Evolutionary conservation across 2,888 invertebrate genomes (phyloP), one percentile per base, ranked within the genome.

Genomic region (Dione juno): DNA sequence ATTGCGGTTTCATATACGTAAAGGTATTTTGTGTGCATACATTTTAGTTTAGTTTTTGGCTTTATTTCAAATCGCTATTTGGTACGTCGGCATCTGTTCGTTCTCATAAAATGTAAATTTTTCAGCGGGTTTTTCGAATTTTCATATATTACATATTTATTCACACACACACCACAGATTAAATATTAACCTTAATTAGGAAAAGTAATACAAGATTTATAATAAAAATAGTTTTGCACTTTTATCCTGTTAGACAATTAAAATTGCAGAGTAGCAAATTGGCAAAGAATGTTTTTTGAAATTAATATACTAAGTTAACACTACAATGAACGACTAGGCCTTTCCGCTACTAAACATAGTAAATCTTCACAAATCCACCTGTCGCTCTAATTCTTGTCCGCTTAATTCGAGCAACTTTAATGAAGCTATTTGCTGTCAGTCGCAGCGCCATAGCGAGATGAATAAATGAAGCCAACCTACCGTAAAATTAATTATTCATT

Each of bases 331-430:
- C 72, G 67, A 66, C 64, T 58, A 69, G 73, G 72, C 74, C 61
- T 65, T 72, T 73, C 53, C 69, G 54, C 54, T 63, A 73, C 69
- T 74, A 71, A 70, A 70, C 73, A 70, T 57, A 65, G 71, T 74
- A 73, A 73, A 76, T 76, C 73, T 75, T 69, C 70, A 70, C 65
- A 74, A 75, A 75, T 74, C 76, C 76, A 74, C 76, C 70, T 76
- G 76, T 75, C 75, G 71, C 74, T 74, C 72, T 74, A 75, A 74
- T 74, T 75, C 75, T 74, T 71, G 75, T 75, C 75, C 70, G 71
- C 69, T 69, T 69, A 69, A 70, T 75, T 70, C 70, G 59, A 73
- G 58, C 69, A 72, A 67, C 67, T 71, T 71, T 71, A 75, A 74
- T 74, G 71, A 70, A 73, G 74, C 74, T 73, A 67, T 76, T 76